Evolutionary conservation across 2,113 vertebrate species (phyloP).

Genomic region (Thamnophis sirtalis): DNA sequence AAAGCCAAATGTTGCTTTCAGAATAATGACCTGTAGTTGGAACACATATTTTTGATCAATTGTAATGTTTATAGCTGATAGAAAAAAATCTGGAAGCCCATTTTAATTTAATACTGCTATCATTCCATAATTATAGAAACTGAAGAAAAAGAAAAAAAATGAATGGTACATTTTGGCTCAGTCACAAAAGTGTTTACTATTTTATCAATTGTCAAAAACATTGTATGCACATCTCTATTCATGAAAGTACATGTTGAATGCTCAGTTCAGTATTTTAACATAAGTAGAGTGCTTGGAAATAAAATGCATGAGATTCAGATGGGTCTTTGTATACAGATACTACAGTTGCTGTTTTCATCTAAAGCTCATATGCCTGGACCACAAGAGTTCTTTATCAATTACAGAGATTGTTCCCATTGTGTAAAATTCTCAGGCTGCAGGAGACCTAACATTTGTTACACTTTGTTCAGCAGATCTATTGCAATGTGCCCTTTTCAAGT

Average conservation of each 20-base stretch:
- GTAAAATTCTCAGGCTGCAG: slow-evolving; percentile 41
- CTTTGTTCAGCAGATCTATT: slow-evolving; percentile 48
- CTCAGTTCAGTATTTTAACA: slow-evolving; percentile 9
- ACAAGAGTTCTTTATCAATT: slow-evolving; percentile 49
- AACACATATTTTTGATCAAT: not conserved
- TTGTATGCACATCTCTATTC: not conserved
- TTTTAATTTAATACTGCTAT: not conserved
- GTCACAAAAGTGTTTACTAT: slow-evolving; percentile 34
- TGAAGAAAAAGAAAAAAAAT: slow-evolving; percentile 28
- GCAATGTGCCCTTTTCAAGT: slow-evolving; percentile 63
- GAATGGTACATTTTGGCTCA: slow-evolving; percentile 33
- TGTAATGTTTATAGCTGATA: not conserved
- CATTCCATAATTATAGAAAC: slow-evolving; percentile 33
- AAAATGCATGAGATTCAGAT: slow-evolving; percentile 31
- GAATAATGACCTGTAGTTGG: not conserved
- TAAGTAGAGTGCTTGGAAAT: slow-evolving; percentile 49
- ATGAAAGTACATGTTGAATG: slow-evolving; percentile 18
- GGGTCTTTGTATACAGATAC: slow-evolving; percentile 45
- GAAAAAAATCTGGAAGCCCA: not conserved
- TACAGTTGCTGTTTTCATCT: slow-evolving; percentile 30
- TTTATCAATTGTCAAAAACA: slow-evolving; percentile 49
- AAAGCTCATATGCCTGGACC: slow-evolving; percentile 46
- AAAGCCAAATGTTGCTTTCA: not conserved
- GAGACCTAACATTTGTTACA: slow-evolving; percentile 47
- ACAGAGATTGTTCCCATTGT: slow-evolving; percentile 61